Evolutionary conservation across 1,140 invertebrate genomes (phyloP).

Genomic region (Drosophila novamexicana): DNA sequence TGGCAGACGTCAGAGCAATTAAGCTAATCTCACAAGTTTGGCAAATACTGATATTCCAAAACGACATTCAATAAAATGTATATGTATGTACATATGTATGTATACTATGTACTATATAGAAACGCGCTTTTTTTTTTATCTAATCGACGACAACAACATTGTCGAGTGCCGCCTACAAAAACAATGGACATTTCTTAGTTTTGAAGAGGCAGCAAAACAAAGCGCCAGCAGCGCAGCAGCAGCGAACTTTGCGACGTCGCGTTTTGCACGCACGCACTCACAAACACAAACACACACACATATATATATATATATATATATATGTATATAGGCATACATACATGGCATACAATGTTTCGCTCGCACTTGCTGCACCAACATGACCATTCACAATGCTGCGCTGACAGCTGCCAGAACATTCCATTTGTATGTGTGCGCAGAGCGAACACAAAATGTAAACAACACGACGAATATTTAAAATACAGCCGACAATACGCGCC

Average conservation of each 20-base stretch:
- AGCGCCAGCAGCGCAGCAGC: slow-evolving; percentile 48
- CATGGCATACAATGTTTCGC: slow-evolving; percentile 4
- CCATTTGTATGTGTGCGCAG: slow-evolving; percentile 53
- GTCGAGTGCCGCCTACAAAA: slow-evolving; percentile 34
- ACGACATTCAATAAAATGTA: slow-evolving; percentile 70
- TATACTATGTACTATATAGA: background rate
- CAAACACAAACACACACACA: background rate
- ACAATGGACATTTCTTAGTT: slow-evolving; percentile 31
- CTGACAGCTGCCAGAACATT: slow-evolving; percentile 68
- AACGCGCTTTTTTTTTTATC: slow-evolving; percentile 52
- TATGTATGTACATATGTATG: slow-evolving; percentile 16
- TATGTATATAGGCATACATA: background rate
- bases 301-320: background rate
- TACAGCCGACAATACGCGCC: slow-evolving; percentile 9
- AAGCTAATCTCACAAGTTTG: slow-evolving; percentile 63
- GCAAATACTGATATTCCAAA: slow-evolving; percentile 57
- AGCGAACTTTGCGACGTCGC: slow-evolving; percentile 30
- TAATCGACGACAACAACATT: slow-evolving; percentile 54
- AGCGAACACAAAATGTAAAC: slow-evolving; percentile 30
- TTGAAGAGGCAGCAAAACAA: slow-evolving; percentile 44
- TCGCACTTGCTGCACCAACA: slow-evolving; percentile 31
- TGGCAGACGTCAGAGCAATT: slow-evolving; percentile 63
- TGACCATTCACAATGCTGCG: slow-evolving; percentile 70
- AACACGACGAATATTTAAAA: slow-evolving; percentile 38
- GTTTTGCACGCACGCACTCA: slow-evolving; percentile 17